Evolutionary conservation across 2,888 invertebrate species (phyloP).

Genomic region (Tortrix viridana): DNA sequence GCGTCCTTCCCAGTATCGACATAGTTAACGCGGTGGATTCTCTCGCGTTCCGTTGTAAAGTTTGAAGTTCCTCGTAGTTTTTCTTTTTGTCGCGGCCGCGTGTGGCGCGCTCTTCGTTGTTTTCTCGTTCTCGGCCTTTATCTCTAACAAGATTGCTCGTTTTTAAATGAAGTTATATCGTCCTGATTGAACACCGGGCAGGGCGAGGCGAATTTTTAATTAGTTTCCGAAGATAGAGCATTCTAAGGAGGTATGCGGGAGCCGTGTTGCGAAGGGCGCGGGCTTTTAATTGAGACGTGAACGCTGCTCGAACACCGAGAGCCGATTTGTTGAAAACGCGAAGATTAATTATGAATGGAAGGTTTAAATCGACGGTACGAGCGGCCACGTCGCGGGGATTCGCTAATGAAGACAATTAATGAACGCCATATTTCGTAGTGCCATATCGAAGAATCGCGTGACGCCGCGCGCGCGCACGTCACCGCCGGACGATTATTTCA

Average conservation of each 20-base stretch:
- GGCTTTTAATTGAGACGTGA: conserved; percentile 80
- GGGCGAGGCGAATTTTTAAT: conserved; percentile 83
- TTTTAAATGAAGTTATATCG: conserved; percentile 84
- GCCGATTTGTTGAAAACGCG: conserved; percentile 71
- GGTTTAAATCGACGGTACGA: conserved; percentile 59
- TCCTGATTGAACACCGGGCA: conserved; percentile 78
- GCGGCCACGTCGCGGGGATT: conserved; percentile 56
- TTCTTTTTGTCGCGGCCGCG: conserved; percentile 75
- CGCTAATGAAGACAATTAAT: conserved; percentile 71
- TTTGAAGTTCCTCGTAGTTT: conserved; percentile 71
- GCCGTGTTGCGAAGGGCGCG: conserved; percentile 71
- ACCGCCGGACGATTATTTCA: conserved; percentile 55
- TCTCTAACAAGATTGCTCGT: conserved; percentile 83
- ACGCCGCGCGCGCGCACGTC: conserved; percentile 50
- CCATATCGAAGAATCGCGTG: conserved; percentile 66
- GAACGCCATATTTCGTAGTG: conserved; percentile 64
- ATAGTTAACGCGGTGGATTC: conserved; percentile 82
- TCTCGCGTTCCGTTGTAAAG: conserved; percentile 81
- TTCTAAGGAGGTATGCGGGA: conserved; percentile 79
- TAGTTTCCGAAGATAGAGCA: conserved; percentile 83
- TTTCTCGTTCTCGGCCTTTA: conserved; percentile 82
- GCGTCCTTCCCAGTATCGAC: conserved; percentile 83
- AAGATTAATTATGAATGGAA: conserved; percentile 76
- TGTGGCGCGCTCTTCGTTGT: conserved; percentile 81
- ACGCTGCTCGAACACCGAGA: conserved; percentile 59